phyloP scores from a whole-genome alignment of 64 coral and sea anemone genomes.

The Orbicella faveolata region DNA sequence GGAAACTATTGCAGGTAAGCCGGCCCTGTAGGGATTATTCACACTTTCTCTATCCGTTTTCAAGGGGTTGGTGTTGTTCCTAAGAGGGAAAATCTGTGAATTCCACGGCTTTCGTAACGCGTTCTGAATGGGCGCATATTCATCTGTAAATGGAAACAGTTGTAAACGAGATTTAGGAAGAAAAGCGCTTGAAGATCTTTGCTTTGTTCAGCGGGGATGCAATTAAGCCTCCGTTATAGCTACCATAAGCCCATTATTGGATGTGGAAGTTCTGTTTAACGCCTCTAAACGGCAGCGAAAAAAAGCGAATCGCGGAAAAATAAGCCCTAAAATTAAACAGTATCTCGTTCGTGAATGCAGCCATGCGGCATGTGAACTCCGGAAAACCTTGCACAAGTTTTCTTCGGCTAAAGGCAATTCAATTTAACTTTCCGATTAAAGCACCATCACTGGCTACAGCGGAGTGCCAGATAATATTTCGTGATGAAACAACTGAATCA shows the following conservation, averaged over 20 bases:
- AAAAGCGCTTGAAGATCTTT: not conserved
- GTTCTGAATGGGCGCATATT: not conserved
- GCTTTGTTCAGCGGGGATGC: not conserved
- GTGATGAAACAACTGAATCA: not conserved
- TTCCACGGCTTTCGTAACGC: not conserved
- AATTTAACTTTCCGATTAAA: not conserved
- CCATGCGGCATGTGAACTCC: slow-evolving; percentile 3
- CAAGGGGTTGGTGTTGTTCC: slow-evolving; percentile 29
- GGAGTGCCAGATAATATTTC: not conserved
- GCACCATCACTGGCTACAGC: not conserved
- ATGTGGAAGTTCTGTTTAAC: not conserved
- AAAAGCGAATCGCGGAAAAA: not conserved
- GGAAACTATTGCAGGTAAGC: slow-evolving; percentile 33
- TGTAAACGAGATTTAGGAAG: not conserved
- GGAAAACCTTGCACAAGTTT: slow-evolving; percentile 1
- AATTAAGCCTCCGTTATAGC: not conserved
- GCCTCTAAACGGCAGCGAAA: not conserved
- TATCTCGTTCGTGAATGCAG: not conserved
- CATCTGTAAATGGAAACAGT: not conserved
- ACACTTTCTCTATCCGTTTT: slow-evolving; percentile 49
- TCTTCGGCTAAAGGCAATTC: not conserved
- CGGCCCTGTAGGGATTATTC: slow-evolving; percentile 17
- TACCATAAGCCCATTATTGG: not conserved
- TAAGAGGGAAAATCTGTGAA: slow-evolving; percentile 4
- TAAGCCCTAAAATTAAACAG: not conserved